Percentiles rank a stretch among this genome's conserved stretches.
phyloP scores from a whole-genome alignment of 2,888 invertebrate genomes.

The Dicycla oo region DNA sequence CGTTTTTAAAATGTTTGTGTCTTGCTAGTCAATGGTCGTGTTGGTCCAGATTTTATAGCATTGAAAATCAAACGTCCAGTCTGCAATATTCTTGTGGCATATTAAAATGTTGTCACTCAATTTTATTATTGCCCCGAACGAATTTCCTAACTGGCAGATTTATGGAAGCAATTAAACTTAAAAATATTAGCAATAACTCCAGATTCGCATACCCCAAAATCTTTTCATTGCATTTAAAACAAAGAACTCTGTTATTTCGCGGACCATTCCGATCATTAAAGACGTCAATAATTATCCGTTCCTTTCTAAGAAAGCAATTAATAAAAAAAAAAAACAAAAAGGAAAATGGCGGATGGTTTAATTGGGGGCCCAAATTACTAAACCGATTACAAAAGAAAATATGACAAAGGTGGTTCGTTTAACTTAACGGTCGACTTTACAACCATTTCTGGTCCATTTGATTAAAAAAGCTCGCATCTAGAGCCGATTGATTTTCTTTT shows the following conservation, averaged over 20 bases:
- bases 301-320: slow-evolving; percentile 62
- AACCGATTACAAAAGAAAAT: slow-evolving; percentile 83
- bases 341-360: slow-evolving; percentile 71
- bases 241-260: slow-evolving; percentile 49
- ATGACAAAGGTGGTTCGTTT: slow-evolving; percentile 88
- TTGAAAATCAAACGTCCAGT: no score
- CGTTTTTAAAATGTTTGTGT: no score
- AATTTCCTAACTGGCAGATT: no score
- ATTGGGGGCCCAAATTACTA: slow-evolving; percentile 79
- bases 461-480: slow-evolving; percentile 86
- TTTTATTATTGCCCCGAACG: no score
- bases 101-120: no score
- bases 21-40: no score
- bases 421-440: slow-evolving; percentile 84
- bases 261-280: slow-evolving; percentile 53
- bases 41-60: no score
- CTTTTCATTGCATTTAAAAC: slow-evolving; percentile 52
- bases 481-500: slow-evolving; percentile 85
- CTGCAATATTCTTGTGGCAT: no score
- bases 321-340: slow-evolving; percentile 60
- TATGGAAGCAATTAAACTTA: no score
- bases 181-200: not conserved
- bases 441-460: slow-evolving; percentile 85
- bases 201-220: slow-evolving; percentile 18
- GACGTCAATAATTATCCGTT: slow-evolving; percentile 64